phyloP scores from a whole-genome alignment of 1,140 invertebrate genomes.

The Sinella curviseta region DNA sequence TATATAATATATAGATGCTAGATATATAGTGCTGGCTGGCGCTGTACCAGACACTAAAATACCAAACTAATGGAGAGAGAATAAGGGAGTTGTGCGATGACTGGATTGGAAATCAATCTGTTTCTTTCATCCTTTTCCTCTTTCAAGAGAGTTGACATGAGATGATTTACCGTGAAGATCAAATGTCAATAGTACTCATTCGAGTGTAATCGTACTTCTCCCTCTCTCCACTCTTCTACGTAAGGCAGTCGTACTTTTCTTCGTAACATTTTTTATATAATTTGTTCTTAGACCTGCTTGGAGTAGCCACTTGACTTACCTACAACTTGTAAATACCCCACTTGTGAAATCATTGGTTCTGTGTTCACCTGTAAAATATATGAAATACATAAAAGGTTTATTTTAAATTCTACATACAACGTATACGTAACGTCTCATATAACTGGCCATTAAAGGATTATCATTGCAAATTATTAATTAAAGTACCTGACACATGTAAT shows the following conservation, averaged over 20 bases:
- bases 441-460: neutral
- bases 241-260: no score
- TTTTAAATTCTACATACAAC: no score
- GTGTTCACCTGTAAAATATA: constrained; percentile 84
- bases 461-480: no score
- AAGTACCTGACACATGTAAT: constrained; percentile 49
- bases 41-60: no score
- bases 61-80: neutral
- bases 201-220: no score
- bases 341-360: constrained; percentile 93
- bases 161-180: neutral
- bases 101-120: constrained; percentile 11
- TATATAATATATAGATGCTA: no score
- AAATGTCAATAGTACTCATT: neutral
- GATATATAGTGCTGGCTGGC: no score
- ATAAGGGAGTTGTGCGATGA: neutral
- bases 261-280: no score
- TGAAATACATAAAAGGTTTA: no score
- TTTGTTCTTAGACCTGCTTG: neutral
- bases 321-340: constrained; percentile 89
- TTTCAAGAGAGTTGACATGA: neutral
- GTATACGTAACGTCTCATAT: neutral
- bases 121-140: neutral
- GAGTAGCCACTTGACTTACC: constrained; percentile 65
- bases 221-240: no score